Base-by-base conservation (phyloP, 1,140 invertebrate genomes). In the Charaxes varanes region DNA sequence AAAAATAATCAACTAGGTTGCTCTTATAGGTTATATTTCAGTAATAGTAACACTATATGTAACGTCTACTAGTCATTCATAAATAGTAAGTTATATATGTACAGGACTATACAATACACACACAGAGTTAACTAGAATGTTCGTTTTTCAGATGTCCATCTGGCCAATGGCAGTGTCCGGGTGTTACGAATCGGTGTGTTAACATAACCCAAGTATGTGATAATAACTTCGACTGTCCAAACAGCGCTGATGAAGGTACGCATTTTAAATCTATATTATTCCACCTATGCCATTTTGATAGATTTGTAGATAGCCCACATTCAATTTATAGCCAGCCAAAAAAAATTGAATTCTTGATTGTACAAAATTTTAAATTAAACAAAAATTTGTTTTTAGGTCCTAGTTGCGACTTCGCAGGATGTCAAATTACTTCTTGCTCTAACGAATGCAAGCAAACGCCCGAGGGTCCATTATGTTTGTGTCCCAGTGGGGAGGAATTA, bases 401-500 rank as follows among this genome's bases (percentile, higher is more conserved):
- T 1, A 91, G 91, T 26, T 98, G 96, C 64, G 91, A 93, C 59
- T 84, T 94, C 6, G 88, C 88, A 0, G 91, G 94, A 59, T 95
- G 93, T 63, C 67, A 84, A 6, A 89, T 26, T 7, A 16, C 15
- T 11, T 33, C 15, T 2, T 98, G 97, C 65, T 92, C 92, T 6
- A 92, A 95, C 68, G 88, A 87, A 1, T 99, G 98, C 81, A 90
- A 93, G 28, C 91, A 96, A 76, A 99, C 97, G 0, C 97, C 98
- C 0, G 69, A 87, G n/a, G 92, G 97, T 0, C 93, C 95, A 0
- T 72, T 96, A 11, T 99, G 97, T 64, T 87, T 90, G 0, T 99
- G 97, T 85, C 96, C 96, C 0, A 56, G 78, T 0, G 97, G 97
- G 1, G 93, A 94, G 69, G 88, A 90, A 19, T 70, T 95, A 2